phyloP scores from a whole-genome alignment of 2,113 vertebrate species.

The Ciconia stormi region DNA sequence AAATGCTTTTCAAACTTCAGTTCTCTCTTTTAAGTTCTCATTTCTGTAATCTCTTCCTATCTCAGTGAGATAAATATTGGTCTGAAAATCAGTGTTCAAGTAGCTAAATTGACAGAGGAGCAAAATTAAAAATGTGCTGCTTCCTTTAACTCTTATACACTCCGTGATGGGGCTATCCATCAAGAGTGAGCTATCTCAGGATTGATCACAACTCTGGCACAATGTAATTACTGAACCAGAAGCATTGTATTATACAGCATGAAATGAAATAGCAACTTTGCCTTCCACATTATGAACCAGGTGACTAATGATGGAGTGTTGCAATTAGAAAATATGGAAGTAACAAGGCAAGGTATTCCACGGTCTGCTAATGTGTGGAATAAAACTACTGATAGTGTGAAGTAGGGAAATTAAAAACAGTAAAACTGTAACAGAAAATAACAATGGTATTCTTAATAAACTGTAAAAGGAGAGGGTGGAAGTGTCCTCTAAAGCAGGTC shows the following conservation, averaged over 20 bases:
- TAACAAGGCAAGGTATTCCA: conserved; percentile 48
- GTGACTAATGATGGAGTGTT: conserved; percentile 69
- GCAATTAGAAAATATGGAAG: conserved; percentile 66
- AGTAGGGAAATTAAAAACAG: conserved; percentile 52
- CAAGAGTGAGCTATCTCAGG: conserved; percentile 62
- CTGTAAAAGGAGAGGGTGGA: background rate
- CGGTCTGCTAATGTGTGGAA: conserved; percentile 19
- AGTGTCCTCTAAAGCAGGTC: background rate
- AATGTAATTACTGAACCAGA: conserved; percentile 69
- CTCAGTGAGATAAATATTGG: conserved; percentile 35
- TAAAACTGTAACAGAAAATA: conserved; percentile 42
- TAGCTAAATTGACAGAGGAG: conserved; percentile 26
- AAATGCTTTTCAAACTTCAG: conserved; percentile 13
- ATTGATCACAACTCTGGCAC: conserved; percentile 57
- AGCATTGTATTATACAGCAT: conserved; percentile 60
- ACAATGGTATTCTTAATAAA: conserved; percentile 3
- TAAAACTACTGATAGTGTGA: conserved; percentile 34
- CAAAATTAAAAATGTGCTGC: conserved; percentile 61
- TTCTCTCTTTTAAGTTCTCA: conserved; percentile 6
- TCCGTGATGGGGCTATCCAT: conserved; percentile 56
- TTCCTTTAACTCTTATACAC: conserved; percentile 9
- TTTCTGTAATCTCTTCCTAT: conserved; percentile 49
- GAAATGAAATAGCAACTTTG: conserved; percentile 65
- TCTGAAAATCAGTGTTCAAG: conserved; percentile 15
- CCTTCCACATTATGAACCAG: conserved; percentile 44